phyloP scores from a whole-genome alignment of 2,113 vertebrate species.

The Neogale vison region DNA sequence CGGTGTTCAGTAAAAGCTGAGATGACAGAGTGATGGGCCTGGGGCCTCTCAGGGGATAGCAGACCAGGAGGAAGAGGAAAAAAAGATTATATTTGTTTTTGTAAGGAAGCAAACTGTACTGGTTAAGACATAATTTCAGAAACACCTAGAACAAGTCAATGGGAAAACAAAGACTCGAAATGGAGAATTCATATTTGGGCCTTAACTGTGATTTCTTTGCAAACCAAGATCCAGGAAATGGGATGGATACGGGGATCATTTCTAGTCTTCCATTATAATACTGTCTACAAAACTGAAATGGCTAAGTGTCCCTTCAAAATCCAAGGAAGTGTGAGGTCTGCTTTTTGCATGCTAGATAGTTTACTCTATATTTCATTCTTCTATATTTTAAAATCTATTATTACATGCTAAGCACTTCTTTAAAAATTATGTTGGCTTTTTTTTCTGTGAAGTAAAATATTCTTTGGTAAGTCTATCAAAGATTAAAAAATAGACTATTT shows the following conservation, averaged over 20 bases:
- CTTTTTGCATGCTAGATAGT: neutral
- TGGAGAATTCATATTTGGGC: neutral
- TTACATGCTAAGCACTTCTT: neutral
- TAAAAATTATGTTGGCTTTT: neutral
- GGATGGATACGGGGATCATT: neutral
- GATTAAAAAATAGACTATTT: neutral
- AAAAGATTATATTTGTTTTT: neutral
- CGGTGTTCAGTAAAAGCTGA: neutral
- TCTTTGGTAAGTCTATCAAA: neutral
- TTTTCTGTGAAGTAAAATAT: conserved; percentile 29
- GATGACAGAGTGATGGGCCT: neutral
- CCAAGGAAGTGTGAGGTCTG: neutral
- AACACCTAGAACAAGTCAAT: neutral
- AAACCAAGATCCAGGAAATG: neutral
- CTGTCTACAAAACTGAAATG: neutral
- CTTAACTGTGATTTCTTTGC: conserved; percentile 7
- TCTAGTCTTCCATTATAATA: neutral
- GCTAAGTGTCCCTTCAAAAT: neutral
- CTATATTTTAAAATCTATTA: neutral
- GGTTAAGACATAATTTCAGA: neutral
- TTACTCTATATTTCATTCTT: neutral
- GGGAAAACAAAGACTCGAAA: neutral
- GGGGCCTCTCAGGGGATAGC: neutral
- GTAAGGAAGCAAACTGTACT: neutral
- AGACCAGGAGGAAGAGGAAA: neutral